Evolutionary conservation across 2,797 vertebrate species (phyloP), one percentile per base, ranked within the genome.

Genomic region (Sebastes goodei): DNA sequence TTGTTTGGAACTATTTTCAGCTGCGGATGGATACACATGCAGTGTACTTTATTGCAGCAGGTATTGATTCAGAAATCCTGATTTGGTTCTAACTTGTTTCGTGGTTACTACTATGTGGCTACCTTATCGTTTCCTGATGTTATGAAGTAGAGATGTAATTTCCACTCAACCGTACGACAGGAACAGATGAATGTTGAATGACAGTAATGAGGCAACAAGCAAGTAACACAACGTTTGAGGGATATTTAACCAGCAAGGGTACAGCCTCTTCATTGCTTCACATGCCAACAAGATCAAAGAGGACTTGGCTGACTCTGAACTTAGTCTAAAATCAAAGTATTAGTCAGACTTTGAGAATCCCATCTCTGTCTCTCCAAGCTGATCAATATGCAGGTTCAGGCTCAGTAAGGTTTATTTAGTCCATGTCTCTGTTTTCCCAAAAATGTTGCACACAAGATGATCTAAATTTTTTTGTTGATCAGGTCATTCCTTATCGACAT

Each of bases 301-400:
- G 62, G 65, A 57, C 25, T 60, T 52, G 10, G 21, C 27, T 33
- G 59, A 66, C n/a, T 72, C 27, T 71, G 77, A 46, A 10, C 5
- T 62, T 33, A n/a, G 21, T 52, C 30, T 55, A 21, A 73, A 73
- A 81, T 82, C 83, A 86, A 84, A 88, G 78, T 42, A 23, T 74
- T 52, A 21, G 21, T 68, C 65, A 66, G 71, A 71, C 20, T 1
- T 9, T 6, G 35, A 49, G 38, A 71, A 76, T 71, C 71, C 49
- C 27, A 10, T 59, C 69, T 66, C 29, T 7, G 11, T 68, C 15
- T 68, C 15, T 0, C 61, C 29, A 60, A 20, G 30, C 21, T 10
- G 33, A 76, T 84, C 84, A 68, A 56, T 84, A 82, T 64, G 29
- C 9, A 53, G 46, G 25, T 27, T 63, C 11, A 2, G 29, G 42